Conservation (phyloP, 2,797 vertebrate genomes). For the Pteronotus mesoamericanus region DNA sequence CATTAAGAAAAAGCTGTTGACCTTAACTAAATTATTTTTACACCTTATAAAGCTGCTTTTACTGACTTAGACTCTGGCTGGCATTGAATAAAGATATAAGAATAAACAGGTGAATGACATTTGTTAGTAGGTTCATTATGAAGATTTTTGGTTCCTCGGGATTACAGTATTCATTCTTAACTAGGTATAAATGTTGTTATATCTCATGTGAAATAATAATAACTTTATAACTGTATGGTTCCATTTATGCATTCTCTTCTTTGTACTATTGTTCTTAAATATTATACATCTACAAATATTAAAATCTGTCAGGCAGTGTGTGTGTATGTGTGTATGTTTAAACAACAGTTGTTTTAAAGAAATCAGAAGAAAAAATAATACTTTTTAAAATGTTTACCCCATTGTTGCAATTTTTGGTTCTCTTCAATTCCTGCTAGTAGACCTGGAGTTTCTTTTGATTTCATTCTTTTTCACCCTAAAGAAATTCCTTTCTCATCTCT, state of each 20-base stretch:
- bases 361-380: neutral
- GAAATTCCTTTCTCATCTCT: neutral
- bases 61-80: neutral
- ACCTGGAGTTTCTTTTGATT: neutral
- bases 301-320: neutral
- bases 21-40: slow-evolving; percentile 34
- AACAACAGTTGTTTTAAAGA: neutral
- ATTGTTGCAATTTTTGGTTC: neutral
- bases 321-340: neutral
- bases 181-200: neutral
- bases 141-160: neutral
- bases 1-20: neutral
- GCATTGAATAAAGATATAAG: neutral
- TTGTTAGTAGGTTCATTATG: neutral
- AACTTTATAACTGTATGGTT: neutral
- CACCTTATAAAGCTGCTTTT: neutral
- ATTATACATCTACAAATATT: neutral
- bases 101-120: neutral
- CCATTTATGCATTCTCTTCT: neutral
- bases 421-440: neutral
- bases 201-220: neutral
- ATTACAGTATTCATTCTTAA: neutral
- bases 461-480: neutral
- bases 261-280: neutral
- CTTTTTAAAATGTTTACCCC: neutral